Evolutionary conservation across 1,140 invertebrate species (phyloP), one percentile per base, ranked within the genome.

Genomic region (Drosophila ficusphila): DNA sequence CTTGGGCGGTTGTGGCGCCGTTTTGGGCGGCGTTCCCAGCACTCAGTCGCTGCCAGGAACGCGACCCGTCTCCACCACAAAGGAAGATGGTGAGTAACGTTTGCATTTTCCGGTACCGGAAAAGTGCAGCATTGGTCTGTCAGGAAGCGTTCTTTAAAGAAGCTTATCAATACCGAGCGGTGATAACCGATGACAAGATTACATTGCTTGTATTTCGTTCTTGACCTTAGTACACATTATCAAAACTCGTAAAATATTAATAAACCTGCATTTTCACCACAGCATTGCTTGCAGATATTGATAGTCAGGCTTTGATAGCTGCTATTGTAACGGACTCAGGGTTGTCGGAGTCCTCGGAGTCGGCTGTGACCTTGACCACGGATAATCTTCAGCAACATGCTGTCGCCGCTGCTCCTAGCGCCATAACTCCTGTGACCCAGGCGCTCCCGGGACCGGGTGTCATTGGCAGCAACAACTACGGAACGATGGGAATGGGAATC

Each of bases 51-150:
- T 68, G 57, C 62, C 76, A n/a, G 78, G 52, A n/a, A 77, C 85
- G 25, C 65, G 90, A 4, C 82, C 89, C n/a, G 76, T 85, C 29
- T 79, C 90, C 23, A 52, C 52, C 21, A 64, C 79, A 71, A 92
- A 94, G 61, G 95, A 95, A 76, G 95, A 96, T 92, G 95, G 95
- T 90, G 52, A 51, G 62, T 23, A 8, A 9, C n/a, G n/a, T n/a
- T n/a, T n/a, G n/a, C n/a, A n/a, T n/a, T n/a, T n/a, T n/a, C n/a
- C n/a, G n/a, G n/a, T n/a, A n/a, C n/a, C n/a, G n/a, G n/a, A n/a
- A n/a, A n/a, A n/a, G n/a, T n/a, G n/a, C n/a, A n/a, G n/a, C n/a
- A n/a, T n/a, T n/a, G n/a, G n/a, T 31, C 8, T 29, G 27, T 8
- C 3, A 8, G 27, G 27, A 7, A 7, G 8, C 8, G 27, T 29